Base-by-base conservation (phyloP, 2,888 invertebrate genomes). In the Drosophila atripex region DNA sequence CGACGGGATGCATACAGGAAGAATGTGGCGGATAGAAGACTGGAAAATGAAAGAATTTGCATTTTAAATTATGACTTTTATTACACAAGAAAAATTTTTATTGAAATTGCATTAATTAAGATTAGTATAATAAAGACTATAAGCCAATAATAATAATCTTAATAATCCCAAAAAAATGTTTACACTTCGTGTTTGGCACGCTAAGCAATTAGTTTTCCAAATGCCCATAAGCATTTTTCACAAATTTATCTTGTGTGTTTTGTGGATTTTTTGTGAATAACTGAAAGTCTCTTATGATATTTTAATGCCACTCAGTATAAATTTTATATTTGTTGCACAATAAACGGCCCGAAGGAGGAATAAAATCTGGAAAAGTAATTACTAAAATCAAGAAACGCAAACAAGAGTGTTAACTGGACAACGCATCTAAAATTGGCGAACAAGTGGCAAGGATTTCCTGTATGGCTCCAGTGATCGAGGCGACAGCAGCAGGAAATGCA, bases 401-500 rank as follows among this genome's bases (percentile, higher is more conserved):
- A 11, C 9, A 11, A 2, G 5, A 63, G 35, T 60, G 60, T 38
- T 60, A 61, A 46, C 51, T 43, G 43, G 51, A n/a, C 2, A 65
- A 52, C 52, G 64, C 63, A 61, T 61, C 39, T 52, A 63, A 63
- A 61, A 53, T 61, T 39, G 39, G 63, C 12, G 14, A 64, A 61
- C 61, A 30, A 63, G 64, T 50, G 64, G 39, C 32, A 3, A 35
- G 35, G 30, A 56, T 51, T 56, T 68, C 66, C 55, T 68, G 68
- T 66, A n/a, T 18, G 14, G 53, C 53, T 52, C 11, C n/a, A 28
- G 41, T 43, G 47, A 53, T 50, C 32, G 47, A 30, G 61, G 45
- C 50, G 49, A 55, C 41, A 32, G 35, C 45, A 63, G 77, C 85
- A 79, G 82, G 82, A 83, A 85, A 76, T 77, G 79, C 69, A 74